phyloP scores from a whole-genome alignment of 2,113 vertebrate species.

The Cottus gobio region DNA sequence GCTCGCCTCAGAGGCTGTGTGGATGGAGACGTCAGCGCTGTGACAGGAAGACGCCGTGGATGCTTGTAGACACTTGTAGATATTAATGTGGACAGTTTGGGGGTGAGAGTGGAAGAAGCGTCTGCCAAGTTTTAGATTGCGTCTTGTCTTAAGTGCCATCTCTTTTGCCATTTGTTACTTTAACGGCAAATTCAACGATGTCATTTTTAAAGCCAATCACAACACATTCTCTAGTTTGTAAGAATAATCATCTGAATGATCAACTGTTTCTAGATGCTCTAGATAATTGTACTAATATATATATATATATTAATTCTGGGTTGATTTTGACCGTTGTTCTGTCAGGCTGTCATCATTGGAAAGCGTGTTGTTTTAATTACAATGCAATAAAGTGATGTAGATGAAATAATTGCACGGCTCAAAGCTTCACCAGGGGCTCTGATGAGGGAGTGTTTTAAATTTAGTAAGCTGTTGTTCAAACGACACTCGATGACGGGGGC shows the following conservation, averaged over 20 bases:
- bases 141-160: not conserved
- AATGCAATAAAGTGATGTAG: slow-evolving; percentile 36
- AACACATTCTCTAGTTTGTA: not conserved
- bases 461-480: slow-evolving; percentile 35
- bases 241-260: not conserved
- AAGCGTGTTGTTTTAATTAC: slow-evolving; percentile 34
- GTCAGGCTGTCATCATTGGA: slow-evolving; percentile 27
- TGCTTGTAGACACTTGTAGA: not conserved
- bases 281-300: not conserved
- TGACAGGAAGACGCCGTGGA: not conserved
- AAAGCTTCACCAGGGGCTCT: slow-evolving; percentile 12
- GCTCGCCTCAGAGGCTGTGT: not conserved
- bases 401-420: slow-evolving; percentile 47
- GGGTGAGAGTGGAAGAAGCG: not conserved
- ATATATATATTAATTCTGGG: not conserved
- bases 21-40: slow-evolving; percentile 15
- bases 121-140: not conserved
- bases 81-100: not conserved
- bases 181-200: slow-evolving; percentile 1
- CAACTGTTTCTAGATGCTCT: not conserved
- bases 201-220: not conserved
- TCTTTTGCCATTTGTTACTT: slow-evolving; percentile 26
- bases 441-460: slow-evolving; percentile 39
- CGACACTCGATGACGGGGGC: slow-evolving; percentile 2
- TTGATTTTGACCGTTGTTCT: not conserved